These are phyloP conservation scores for Nomada fucata DNA, from an alignment of 2,888 invertebrate genomes.

Conservation along the genomic window DNA sequence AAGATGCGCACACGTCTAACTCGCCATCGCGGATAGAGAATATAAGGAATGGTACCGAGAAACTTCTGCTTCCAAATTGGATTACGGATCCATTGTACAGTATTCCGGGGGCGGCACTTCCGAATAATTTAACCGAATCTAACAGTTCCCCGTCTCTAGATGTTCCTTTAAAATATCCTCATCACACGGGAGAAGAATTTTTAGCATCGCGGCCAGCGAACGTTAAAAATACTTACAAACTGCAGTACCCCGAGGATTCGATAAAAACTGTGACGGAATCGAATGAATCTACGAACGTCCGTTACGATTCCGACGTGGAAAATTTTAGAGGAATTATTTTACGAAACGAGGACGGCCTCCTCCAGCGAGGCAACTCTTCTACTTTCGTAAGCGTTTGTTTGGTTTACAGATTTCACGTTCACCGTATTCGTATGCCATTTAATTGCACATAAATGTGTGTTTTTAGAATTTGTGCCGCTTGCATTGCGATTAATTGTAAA, in stretches of 20 bases:
- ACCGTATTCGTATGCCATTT: too few species aligned
- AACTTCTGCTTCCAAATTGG: neutral
- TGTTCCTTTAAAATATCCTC: constrained; percentile 5
- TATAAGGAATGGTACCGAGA: constrained; percentile 9
- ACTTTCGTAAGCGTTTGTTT: constrained; percentile 18
- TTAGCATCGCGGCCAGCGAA: neutral
- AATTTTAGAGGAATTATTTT: neutral
- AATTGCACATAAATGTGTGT: too few species aligned
- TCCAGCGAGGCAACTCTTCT: neutral
- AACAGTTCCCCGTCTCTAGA: neutral
- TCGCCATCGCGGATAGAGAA: neutral
- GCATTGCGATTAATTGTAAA: neutral
- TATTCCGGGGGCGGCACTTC: neutral
- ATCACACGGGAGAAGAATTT: neutral
- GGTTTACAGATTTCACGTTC: neutral
- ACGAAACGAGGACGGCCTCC: neutral
- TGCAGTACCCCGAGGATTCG: neutral
- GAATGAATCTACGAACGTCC: neutral
- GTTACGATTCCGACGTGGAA: neutral
- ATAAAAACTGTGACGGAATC: neutral
- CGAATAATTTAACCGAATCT: constrained; percentile 9
- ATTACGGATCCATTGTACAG: constrained; percentile 9
- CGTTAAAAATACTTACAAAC: neutral
- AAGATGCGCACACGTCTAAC: neutral
- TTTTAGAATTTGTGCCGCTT: too few species aligned